Evolutionary conservation across 2,888 invertebrate species (phyloP).

Genomic region (Euproctis similis): DNA sequence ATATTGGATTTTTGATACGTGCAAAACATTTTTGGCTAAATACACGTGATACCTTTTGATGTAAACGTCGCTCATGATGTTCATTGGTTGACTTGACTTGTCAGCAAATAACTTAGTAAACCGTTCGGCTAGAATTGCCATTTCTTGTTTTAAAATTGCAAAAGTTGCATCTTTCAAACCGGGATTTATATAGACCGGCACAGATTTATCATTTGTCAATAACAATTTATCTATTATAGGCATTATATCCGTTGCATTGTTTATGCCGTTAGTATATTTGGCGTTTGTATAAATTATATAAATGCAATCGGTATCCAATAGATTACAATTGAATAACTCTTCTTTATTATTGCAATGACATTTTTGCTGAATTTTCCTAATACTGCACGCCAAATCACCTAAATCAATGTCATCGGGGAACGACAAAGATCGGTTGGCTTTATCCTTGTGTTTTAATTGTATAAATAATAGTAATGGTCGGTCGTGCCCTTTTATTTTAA

Average conservation of each 20-base stretch:
- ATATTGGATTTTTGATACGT: constrained; percentile 1
- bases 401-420: not conserved
- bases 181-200: not conserved
- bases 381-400: not conserved
- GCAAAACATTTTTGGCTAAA: not conserved
- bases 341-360: not conserved
- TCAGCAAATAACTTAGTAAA: not conserved
- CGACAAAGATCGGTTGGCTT: not conserved
- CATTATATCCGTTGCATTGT: no score
- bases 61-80: constrained; percentile 1
- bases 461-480: constrained; percentile 5
- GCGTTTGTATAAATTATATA: constrained; percentile 1
- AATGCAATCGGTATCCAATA: not conserved
- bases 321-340: not conserved
- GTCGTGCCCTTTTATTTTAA: constrained; percentile 1
- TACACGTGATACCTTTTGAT: constrained; percentile 1
- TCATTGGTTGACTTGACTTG: not conserved
- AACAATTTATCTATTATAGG: no score
- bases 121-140: not conserved
- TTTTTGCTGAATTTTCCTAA: not conserved
- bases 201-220: not conserved
- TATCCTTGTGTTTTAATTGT: constrained; percentile 9
- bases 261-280: not conserved
- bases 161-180: not conserved
- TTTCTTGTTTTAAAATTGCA: not conserved